Base-by-base conservation (phyloP, 2,797 vertebrate genomes). In the Phataginus tetradactyla region DNA sequence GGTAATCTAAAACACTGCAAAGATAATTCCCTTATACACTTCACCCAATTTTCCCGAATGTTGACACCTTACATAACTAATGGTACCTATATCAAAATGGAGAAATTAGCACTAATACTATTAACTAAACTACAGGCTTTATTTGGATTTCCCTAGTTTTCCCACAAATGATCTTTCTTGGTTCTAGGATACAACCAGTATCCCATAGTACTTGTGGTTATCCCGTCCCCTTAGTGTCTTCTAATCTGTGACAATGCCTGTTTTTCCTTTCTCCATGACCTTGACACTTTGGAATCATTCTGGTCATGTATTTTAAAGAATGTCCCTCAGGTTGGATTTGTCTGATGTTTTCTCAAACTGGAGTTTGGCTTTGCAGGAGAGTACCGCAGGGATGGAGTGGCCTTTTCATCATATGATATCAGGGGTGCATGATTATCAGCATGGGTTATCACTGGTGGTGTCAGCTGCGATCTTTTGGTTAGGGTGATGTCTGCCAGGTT, bases 141-240 rank as follows among this genome's bases (percentile, higher is more conserved):
- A 21, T 92, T 83, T 85, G 57, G 64, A 61, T 63, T 94, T 77
- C 29, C 5, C n/a, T 68, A 39, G 5, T 45, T 89, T 97, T 94
- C 20, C 27, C 32, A 42, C 37, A 27, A 15, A 79, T n/a, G 23
- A 1, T 61, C 49, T 64, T 79, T 72, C 74, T 68, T 20, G 21
- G 37, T 59, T 74, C 23, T 49, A 53, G 27, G 53, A 64, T 79
- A 66, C 37, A 77, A 32, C 27, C 11, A 63, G 8, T n/a, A 57
- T 17, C 21, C 75, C 27, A 2, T 0, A 5, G 13, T 4, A 7
- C 20, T 10, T 57, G 34, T 51, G 27, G 14, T 66, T 45, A n/a
- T 42, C 32, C 49, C 77, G 8, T 87, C 55, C n/a, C 81, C 25
- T 7, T 53, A 77, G 20, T 69, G 39, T 45, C 45, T 45, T 45